phyloP scores from a whole-genome alignment of 2,888 invertebrate genomes.

The Drosophila peninsularis region DNA sequence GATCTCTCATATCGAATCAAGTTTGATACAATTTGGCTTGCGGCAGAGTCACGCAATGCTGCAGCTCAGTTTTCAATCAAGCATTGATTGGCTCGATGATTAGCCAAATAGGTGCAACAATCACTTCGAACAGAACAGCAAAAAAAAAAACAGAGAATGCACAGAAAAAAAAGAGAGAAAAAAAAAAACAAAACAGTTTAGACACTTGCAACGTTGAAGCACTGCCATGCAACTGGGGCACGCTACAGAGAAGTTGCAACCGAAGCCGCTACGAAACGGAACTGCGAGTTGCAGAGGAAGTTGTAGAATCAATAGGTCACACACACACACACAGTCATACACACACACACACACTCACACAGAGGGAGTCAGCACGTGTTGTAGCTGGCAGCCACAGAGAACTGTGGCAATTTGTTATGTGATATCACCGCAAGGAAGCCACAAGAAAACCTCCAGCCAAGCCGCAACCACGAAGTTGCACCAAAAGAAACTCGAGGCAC shows the following conservation, averaged over 20 bases:
- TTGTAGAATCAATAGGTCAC: conserved; percentile 75
- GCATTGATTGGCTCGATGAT: conserved; percentile 35
- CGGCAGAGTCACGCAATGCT: conserved; percentile 37
- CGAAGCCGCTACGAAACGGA: conserved; percentile 42
- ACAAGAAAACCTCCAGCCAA: conserved; percentile 56
- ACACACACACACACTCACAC: conserved; percentile 10
- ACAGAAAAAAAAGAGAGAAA: conserved; percentile 12
- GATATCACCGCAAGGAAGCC: conserved; percentile 78
- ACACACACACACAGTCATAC: conserved; percentile 27
- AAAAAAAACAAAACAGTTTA: conserved; percentile 12
- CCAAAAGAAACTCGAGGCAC: conserved; percentile 1
- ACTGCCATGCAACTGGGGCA: conserved; percentile 34
- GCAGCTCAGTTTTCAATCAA: conserved; percentile 22
- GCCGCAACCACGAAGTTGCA: conserved; percentile 33
- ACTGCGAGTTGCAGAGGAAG: conserved; percentile 58
- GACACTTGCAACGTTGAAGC: conserved; percentile 36
- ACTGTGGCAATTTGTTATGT: conserved; percentile 59
- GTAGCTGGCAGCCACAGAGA: conserved; percentile 33
- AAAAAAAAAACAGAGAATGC: not conserved
- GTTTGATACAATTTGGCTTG: conserved; percentile 1
- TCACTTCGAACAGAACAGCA: conserved; percentile 3
- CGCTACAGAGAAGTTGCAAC: conserved; percentile 26
- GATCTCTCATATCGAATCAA: not conserved
- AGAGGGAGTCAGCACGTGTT: conserved; percentile 47
- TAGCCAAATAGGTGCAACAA: conserved; percentile 13